phyloP scores from a whole-genome alignment of 2,797 vertebrate species.

The Fistularia commersonii region DNA sequence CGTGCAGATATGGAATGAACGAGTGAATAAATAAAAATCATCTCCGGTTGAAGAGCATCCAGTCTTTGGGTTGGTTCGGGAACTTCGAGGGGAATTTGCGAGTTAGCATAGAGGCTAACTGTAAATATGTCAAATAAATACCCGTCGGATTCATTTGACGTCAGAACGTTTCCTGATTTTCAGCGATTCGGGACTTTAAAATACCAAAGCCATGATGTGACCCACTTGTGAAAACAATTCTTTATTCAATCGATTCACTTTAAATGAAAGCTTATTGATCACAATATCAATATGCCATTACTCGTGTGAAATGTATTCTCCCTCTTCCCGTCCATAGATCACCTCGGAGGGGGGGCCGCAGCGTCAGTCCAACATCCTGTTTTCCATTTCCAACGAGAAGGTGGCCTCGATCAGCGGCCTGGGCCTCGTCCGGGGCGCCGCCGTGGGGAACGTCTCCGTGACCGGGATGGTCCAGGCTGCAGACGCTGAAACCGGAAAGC shows the following conservation, averaged over 20 bases:
- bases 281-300: too few species aligned
- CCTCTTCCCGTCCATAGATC: slow-evolving; percentile 72
- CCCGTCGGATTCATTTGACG: too few species aligned
- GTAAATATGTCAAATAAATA: too few species aligned
- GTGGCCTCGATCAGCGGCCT: slow-evolving; percentile 78
- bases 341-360: slow-evolving; percentile 95
- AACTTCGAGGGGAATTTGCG: too few species aligned
- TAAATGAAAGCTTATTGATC: too few species aligned
- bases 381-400: slow-evolving; percentile 78
- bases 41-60: too few species aligned
- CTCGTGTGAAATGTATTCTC: not conserved
- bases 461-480: slow-evolving; percentile 87
- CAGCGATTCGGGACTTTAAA: not conserved
- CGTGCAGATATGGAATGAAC: too few species aligned
- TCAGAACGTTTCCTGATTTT: not conserved
- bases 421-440: slow-evolving; percentile 81
- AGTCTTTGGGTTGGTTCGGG: too few species aligned
- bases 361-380: slow-evolving; percentile 92
- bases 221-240: too few species aligned
- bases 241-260: too few species aligned
- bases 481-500: slow-evolving; percentile 88
- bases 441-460: slow-evolving; percentile 82
- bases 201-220: not conserved
- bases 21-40: too few species aligned
- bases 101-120: too few species aligned